Conservation (phyloP, 1,140 invertebrate genomes). For the Sitobion miscanthi region DNA sequence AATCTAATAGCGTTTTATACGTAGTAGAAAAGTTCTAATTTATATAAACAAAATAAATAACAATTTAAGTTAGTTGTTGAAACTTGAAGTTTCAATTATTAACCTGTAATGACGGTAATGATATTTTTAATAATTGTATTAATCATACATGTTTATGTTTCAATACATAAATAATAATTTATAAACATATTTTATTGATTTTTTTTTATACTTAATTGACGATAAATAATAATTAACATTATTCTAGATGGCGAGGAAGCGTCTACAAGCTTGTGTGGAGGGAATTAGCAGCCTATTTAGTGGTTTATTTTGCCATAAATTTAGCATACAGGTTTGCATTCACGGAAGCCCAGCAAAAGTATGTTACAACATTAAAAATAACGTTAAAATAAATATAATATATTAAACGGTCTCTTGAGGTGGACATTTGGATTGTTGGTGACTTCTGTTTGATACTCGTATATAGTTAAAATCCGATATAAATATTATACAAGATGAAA, state of each 20-base stretch:
- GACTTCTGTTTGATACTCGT: background rate
- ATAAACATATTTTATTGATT: background rate
- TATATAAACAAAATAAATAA: background rate
- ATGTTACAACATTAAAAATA: slow-evolving; percentile 62
- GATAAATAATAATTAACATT: slow-evolving; percentile 57
- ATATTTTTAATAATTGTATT: background rate
- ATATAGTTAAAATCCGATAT: background rate
- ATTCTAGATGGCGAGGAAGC: slow-evolving; percentile 92
- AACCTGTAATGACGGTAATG: background rate
- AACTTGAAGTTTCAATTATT: background rate
- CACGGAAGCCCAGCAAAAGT: slow-evolving; percentile 82
- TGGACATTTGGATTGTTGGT: background rate
- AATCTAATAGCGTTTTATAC: background rate
- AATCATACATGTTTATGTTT: too few relatives aligned
- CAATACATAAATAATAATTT: background rate
- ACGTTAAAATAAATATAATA: background rate
- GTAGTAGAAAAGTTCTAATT: background rate
- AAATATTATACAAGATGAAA: background rate
- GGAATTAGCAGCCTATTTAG: slow-evolving; percentile 87
- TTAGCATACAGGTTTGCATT: slow-evolving; percentile 86
- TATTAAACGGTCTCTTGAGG: background rate
- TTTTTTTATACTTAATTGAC: background rate
- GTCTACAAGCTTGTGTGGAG: slow-evolving; percentile 98
- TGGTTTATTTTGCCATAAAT: slow-evolving; percentile 86
- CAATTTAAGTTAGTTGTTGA: background rate